Evolutionary conservation across 2,797 vertebrate genomes (phyloP).

Genomic region (Discoglossus pictus): DNA sequence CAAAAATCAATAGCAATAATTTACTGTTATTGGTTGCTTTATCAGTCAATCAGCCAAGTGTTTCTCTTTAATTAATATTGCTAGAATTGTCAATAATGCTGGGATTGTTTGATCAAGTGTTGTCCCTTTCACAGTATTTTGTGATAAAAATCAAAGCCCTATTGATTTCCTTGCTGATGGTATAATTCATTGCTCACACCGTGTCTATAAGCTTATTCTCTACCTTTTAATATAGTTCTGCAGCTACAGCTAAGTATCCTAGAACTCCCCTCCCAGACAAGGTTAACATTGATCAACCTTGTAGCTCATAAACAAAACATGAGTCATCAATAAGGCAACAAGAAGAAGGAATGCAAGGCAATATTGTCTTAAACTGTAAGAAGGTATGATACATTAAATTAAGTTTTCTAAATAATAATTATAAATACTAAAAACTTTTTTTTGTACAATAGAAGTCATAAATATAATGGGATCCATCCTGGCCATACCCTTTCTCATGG

Average conservation of each 20-base stretch:
- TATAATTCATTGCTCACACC: conserved; percentile 64
- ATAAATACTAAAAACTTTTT: no score
- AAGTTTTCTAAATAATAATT: background rate
- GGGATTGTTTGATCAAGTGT: conserved; percentile 73
- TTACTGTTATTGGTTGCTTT: conserved; percentile 70
- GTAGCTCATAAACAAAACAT: conserved; percentile 43
- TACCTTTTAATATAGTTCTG: conserved; percentile 64
- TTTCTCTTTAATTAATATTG: conserved; percentile 84
- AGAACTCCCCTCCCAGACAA: conserved; percentile 66
- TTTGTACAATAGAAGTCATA: no score
- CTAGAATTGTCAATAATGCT: conserved; percentile 74
- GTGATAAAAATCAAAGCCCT: conserved; percentile 76
- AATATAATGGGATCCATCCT: no score
- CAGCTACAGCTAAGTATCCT: conserved; percentile 68
- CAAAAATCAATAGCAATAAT: conserved; percentile 54
- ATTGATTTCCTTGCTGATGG: conserved; percentile 76
- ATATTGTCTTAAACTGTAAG: conserved; percentile 23
- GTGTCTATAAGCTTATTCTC: conserved; percentile 71
- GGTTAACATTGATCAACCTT: conserved; percentile 75
- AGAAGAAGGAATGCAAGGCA: background rate
- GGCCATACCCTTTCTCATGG: no score
- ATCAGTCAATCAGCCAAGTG: conserved; percentile 70
- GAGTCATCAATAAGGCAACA: conserved; percentile 44
- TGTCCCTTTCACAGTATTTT: conserved; percentile 76
- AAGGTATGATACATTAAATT: background rate